These are phyloP conservation scores for Trialeurodes vaporariorum DNA, from an alignment of 1,140 invertebrate species.

Conservation along the genomic window DNA sequence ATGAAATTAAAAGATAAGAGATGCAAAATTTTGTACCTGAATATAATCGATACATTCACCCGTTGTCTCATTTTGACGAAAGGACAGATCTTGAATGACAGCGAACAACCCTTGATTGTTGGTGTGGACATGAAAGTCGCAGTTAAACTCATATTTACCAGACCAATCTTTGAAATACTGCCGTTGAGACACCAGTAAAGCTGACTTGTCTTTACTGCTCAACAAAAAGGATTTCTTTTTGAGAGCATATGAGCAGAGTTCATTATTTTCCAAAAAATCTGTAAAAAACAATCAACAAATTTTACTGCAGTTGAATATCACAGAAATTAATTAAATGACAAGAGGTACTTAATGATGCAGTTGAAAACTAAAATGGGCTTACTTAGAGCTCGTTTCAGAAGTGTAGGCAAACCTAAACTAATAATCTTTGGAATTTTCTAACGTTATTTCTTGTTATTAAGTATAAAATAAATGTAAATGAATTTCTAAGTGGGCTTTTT, in stretches of 20 bases:
- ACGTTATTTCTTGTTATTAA: too few relatives aligned
- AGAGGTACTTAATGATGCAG: too few relatives aligned
- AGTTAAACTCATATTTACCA: slow-evolving; percentile 16
- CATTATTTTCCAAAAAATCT: slow-evolving; percentile 9
- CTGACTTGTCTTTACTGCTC: not conserved
- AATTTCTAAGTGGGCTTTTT: too few relatives aligned
- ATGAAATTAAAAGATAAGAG: too few relatives aligned
- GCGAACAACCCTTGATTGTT: slow-evolving; percentile 19
- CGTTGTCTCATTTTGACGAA: slow-evolving; percentile 19
- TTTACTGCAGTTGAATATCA: too few relatives aligned
- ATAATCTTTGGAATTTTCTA: too few relatives aligned
- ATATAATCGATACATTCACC: slow-evolving; percentile 26
- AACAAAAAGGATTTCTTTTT: not conserved
- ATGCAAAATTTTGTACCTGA: slow-evolving; percentile 18
- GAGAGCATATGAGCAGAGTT: slow-evolving; percentile 1
- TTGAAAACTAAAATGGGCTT: too few relatives aligned
- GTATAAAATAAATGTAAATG: too few relatives aligned
- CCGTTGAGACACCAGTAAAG: not conserved
- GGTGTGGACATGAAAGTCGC: slow-evolving; percentile 16
- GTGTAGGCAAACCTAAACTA: too few relatives aligned
- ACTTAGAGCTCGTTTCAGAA: too few relatives aligned
- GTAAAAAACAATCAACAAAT: slow-evolving; percentile 4
- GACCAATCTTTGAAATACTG: slow-evolving; percentile 3
- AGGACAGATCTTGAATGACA: slow-evolving; percentile 25
- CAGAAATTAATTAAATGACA: too few relatives aligned